Conservation (phyloP, 2,113 vertebrate species). For the Himantopus leucocephalus region DNA sequence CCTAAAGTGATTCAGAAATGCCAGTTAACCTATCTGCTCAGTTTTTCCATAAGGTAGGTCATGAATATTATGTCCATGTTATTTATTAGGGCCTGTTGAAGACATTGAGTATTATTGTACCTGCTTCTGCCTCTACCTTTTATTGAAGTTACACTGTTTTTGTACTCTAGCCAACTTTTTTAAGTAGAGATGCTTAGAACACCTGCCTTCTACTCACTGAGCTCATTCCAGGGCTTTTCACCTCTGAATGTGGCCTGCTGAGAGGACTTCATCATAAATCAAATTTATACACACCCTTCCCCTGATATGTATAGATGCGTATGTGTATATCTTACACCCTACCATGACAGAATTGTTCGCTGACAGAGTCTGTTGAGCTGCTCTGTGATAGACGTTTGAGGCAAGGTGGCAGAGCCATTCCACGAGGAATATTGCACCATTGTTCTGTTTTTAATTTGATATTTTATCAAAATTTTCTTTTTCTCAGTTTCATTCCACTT, state of each 20-base stretch:
- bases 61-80: background rate
- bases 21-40: background rate
- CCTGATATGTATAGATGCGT: accelerated
- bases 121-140: background rate
- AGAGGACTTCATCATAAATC: background rate
- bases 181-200: background rate
- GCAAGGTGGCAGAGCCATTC: background rate
- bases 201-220: background rate
- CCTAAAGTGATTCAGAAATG: background rate
- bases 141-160: background rate
- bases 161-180: background rate
- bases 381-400: background rate
- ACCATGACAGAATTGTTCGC: background rate
- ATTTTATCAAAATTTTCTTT: background rate
- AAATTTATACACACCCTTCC: background rate
- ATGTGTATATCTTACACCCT: background rate
- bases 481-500: accelerated
- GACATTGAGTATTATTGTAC: background rate
- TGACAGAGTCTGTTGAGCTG: background rate
- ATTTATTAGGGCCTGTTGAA: background rate
- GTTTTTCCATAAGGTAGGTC: background rate
- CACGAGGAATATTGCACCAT: background rate
- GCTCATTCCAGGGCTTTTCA: background rate
- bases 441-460: background rate
- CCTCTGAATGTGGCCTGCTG: background rate